Base-by-base conservation (phyloP, 2,888 invertebrate species). In the Dasypolia templi region DNA sequence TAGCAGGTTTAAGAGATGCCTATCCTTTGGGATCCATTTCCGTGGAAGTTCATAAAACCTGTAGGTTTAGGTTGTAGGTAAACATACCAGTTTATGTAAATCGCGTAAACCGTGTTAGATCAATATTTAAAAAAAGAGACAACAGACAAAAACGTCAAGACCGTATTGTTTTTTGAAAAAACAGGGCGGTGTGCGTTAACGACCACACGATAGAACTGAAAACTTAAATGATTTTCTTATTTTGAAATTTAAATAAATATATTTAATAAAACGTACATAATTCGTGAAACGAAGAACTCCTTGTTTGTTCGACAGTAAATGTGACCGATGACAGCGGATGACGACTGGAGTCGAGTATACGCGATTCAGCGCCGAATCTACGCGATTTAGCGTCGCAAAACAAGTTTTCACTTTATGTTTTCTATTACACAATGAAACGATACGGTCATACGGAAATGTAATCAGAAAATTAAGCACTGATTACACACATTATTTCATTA, bases 401-500 rank as follows among this genome's bases (percentile, higher is more conserved):
- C 19, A 55, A 29, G 9, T 55, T 19, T 29, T 32, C 22, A 32
- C 5, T 12, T 56, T 5, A 56, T 32, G 32, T 79, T 72, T 51
- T 2, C 6, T 46, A 55, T 26, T 49, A 42, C n/a, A 44, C n/a
- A 26, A 42, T 22, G 32, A n/a, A 56, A 73, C n/a, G 49, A 7
- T 26, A 70, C 35, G 19, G 39, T 56, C 55, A 32, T 68, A 65
- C 65, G 64, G 72, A 80, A 77, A 64, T 67, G 75, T 83, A 82
- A 84, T 85, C 75, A 79, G 71, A 64, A 75, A 66, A 81, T 84
- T 70, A 56, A 46, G n/a, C 55, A 32, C 62, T 86, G 84, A 91
- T 89, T 86, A 83, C 85, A 49, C 59, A 68, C 82, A 84, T 89
- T 86, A 89, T 75, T 72, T 69, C 69, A 77, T 84, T 72, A 67